A percentile compares a stretch with the other conserved stretches of the same genome.
Conservation (phyloP, 2,113 vertebrate species). For the Nasalis larvatus region DNA sequence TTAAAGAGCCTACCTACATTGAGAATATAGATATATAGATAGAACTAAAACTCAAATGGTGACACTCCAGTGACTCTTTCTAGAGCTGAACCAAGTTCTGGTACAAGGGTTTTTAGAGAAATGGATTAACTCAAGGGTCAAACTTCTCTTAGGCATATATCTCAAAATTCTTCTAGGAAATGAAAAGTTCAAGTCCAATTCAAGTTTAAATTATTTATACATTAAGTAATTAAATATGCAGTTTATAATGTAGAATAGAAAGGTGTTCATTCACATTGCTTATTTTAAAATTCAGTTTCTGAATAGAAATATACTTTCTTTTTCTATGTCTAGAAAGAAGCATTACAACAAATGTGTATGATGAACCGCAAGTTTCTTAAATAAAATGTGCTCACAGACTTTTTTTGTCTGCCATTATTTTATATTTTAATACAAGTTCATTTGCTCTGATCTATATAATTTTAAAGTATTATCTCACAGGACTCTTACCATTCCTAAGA, state of each 20-base stretch:
- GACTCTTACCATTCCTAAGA: slow-evolving; percentile 21
- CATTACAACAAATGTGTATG: neutral
- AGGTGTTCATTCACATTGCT: slow-evolving; percentile 16
- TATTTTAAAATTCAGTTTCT: slow-evolving; percentile 54
- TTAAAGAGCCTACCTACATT: neutral
- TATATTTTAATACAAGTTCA: slow-evolving; percentile 26
- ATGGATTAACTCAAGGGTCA: slow-evolving; percentile 8
- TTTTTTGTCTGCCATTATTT: slow-evolving; percentile 42
- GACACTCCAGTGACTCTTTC: neutral
- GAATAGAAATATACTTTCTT: slow-evolving; percentile 15
- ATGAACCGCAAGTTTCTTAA: slow-evolving; percentile 15
- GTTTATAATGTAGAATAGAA: neutral
- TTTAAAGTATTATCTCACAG: slow-evolving; percentile 23
- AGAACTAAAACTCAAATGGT: neutral
- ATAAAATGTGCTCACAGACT: neutral
- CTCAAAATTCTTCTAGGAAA: slow-evolving; percentile 51
- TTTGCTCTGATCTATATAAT: slow-evolving; percentile 21
- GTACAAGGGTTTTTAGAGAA: slow-evolving; percentile 37
- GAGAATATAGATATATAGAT: neutral
- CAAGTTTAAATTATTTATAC: slow-evolving; percentile 49
- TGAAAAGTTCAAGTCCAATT: slow-evolving; percentile 54
- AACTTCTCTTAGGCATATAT: neutral
- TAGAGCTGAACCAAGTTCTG: neutral
- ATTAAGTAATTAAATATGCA: slow-evolving; percentile 32
- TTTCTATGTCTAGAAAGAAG: neutral